Evolutionary conservation across 2,797 vertebrate species (phyloP).

Genomic region (Ctenochaetus hawaiiensis): DNA sequence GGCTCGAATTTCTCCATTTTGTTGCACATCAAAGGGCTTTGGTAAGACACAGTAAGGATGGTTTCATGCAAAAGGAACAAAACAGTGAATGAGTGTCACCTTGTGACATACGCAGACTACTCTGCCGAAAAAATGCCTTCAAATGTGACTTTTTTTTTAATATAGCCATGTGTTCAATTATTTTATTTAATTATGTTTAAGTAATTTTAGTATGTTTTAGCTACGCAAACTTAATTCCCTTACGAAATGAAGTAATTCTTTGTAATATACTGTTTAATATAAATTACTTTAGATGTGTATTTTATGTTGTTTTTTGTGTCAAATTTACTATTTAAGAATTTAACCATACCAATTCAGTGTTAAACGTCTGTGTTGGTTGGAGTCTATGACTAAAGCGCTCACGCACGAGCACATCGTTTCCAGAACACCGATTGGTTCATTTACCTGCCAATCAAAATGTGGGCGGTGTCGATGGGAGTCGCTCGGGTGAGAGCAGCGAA

Average conservation of each 20-base stretch:
- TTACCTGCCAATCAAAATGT: constrained; percentile 45
- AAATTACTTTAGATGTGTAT: neutral
- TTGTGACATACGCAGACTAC: neutral
- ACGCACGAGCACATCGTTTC: neutral
- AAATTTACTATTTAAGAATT: neutral
- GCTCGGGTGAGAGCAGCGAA: constrained; percentile 14
- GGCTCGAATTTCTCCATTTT: neutral
- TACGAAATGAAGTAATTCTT: no score
- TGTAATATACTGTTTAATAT: no score
- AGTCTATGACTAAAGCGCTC: no score
- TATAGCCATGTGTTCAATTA: neutral
- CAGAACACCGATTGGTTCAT: constrained; percentile 46
- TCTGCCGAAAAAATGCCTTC: neutral
- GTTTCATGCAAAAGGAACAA: neutral
- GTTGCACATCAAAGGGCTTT: constrained; percentile 16
- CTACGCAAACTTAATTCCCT: no score
- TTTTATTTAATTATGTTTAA: neutral
- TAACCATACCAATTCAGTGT: neutral
- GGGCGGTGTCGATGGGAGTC: constrained; percentile 55
- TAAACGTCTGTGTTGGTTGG: no score
- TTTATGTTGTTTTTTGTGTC: neutral
- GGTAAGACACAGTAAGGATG: neutral
- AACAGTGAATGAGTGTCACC: neutral
- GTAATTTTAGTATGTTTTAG: neutral
- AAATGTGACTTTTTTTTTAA: neutral